These are phyloP conservation scores for Anas flavirostris DNA, from an alignment of 2,797 vertebrate genomes.

Conservation along the genomic window DNA sequence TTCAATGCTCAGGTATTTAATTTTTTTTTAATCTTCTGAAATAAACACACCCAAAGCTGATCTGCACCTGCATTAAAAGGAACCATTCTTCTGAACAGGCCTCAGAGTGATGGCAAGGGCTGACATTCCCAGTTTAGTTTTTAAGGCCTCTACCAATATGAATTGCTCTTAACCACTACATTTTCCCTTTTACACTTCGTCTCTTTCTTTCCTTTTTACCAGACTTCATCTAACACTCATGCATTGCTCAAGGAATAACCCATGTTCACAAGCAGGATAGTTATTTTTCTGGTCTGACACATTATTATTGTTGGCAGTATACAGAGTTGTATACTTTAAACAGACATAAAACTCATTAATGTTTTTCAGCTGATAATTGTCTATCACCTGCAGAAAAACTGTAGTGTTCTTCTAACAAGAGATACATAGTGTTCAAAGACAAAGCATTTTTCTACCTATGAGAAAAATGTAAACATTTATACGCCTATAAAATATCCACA, in stretches of 20 bases:
- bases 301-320: background rate
- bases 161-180: background rate
- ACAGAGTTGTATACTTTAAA: background rate
- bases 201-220: background rate
- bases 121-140: background rate
- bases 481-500: background rate
- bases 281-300: background rate
- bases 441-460: background rate
- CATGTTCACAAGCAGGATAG: background rate
- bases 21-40: background rate
- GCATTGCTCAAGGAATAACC: background rate
- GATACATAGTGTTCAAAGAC: background rate
- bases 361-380: background rate
- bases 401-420: background rate
- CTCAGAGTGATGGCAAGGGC: background rate
- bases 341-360: background rate
- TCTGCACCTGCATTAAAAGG: background rate
- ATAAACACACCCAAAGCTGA: background rate
- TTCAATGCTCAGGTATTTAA: background rate
- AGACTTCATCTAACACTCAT: background rate
- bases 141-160: background rate
- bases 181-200: background rate
- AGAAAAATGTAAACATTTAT: background rate
- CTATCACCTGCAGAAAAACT: background rate
- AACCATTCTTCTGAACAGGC: background rate